A percentile compares a stretch with the other conserved stretches of the same genome.
Conservation (phyloP, 2,888 invertebrate genomes). For the Ernsta delagoae region DNA sequence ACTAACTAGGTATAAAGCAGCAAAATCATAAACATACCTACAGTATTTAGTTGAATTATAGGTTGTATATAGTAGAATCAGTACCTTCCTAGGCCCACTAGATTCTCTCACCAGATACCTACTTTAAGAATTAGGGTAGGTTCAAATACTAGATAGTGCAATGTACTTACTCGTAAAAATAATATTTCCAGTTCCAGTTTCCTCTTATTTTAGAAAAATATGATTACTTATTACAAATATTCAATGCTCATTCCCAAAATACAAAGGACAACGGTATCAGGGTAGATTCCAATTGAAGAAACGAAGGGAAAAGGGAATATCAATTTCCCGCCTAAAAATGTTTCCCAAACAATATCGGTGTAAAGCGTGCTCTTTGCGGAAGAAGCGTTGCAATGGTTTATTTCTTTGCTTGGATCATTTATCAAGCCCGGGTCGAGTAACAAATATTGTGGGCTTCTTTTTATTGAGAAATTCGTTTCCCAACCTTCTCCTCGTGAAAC, state of each 20-base stretch:
- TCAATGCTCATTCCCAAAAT: not conserved
- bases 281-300: constrained; percentile 19
- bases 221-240: not conserved
- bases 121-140: too few relatives aligned
- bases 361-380: constrained; percentile 44
- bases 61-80: too few relatives aligned
- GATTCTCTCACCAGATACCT: too few relatives aligned
- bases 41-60: too few relatives aligned
- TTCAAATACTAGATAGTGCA: too few relatives aligned
- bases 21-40: too few relatives aligned
- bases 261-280: constrained; percentile 16
- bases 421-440: constrained; percentile 64
- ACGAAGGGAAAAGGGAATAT: constrained; percentile 24
- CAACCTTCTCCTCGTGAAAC: constrained; percentile 35
- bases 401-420: constrained; percentile 61
- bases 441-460: constrained; percentile 62
- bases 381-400: constrained; percentile 58
- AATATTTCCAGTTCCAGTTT: too few relatives aligned
- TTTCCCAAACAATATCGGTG: constrained; percentile 25
- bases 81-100: too few relatives aligned
- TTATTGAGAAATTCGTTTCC: constrained; percentile 61
- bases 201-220: not conserved
- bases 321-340: constrained; percentile 31
- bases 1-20: too few relatives aligned
- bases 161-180: too few relatives aligned